Evolutionary conservation across 1,140 invertebrate species (phyloP).

Genomic region (Lasioglossum albipes): DNA sequence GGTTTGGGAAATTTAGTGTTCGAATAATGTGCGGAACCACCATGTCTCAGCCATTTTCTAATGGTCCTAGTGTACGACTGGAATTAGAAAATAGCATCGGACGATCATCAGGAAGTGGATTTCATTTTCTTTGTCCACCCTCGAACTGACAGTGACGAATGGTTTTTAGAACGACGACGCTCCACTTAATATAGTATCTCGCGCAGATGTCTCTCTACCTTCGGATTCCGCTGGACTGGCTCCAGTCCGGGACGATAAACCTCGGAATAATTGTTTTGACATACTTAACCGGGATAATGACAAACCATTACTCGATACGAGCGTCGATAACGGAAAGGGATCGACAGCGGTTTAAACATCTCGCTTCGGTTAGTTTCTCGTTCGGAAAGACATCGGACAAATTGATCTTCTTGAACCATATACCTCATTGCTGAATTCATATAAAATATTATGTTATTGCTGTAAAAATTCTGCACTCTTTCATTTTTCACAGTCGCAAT

Average conservation of each 20-base stretch:
- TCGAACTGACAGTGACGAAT: conserved; percentile 30
- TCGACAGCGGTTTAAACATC: conserved; percentile 31
- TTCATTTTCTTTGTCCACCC: conserved; percentile 12
- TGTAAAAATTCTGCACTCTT: too few relatives aligned
- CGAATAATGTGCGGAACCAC: too few relatives aligned
- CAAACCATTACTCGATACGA: conserved; percentile 17
- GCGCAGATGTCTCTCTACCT: conserved; percentile 22
- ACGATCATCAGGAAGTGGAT: not conserved
- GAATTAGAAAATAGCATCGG: conserved; percentile 19
- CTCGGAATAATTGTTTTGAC: conserved; percentile 49
- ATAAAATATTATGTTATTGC: too few relatives aligned
- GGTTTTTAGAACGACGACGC: conserved; percentile 25
- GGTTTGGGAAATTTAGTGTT: too few relatives aligned
- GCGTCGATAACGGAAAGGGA: conserved; percentile 18
- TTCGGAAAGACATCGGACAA: too few relatives aligned
- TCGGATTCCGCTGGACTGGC: not conserved
- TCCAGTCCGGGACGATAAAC: conserved; percentile 37
- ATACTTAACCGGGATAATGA: conserved; percentile 39
- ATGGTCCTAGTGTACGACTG: not conserved
- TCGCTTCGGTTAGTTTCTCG: conserved; percentile 2
- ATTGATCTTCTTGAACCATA: too few relatives aligned
- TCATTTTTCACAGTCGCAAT: too few relatives aligned
- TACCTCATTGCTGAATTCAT: too few relatives aligned
- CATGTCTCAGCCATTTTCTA: not conserved
- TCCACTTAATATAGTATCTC: conserved; percentile 39